Base-by-base conservation (phyloP, 1,140 invertebrate species). In the Rhyacophila brunnea region DNA sequence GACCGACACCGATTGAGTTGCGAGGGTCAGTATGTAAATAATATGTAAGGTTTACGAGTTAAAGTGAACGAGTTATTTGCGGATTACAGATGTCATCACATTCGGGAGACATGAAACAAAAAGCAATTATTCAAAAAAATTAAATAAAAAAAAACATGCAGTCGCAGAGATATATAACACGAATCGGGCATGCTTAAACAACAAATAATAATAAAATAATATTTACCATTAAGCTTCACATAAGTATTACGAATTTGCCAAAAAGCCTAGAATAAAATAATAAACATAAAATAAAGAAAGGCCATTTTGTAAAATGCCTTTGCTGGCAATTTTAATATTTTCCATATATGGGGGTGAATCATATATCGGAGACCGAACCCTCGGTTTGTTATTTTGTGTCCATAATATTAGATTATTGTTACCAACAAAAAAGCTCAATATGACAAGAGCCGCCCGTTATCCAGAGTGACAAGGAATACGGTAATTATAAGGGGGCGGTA, bases 81-180 rank as follows among this genome's bases (percentile, higher is more conserved):
- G 23, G 23, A 5, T 28, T 28, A 28, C 56, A 50, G 58, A 57
- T 62, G 58, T 62, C 63, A 65, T 61, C 63, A 59, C 75, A 75
- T 74, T 28, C 70, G 75, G 75, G 76, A 77, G 74, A 76, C 77
- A 79, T 79, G 77, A 75, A 79, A 79, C 71, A 79, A 76, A 79
- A 79, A 79, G 77, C 77, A 73, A 68, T 71, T 72, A 70, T 60
- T 58, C 47, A 56, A 51, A 43, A 56, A n/a, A 28, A 28, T 28
- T 28, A 28, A 28, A 28, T 28, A 28, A 28, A 28, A 28, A 28
- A 58, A 46, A 44, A 32, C 62, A 60, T 64, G 62, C 62, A 36
- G 56, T 48, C 42, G 62, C 57, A 36, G 42, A 58, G 50, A 51
- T 57, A 40, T 45, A 59, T 13, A 36, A 49, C 19, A 45, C 17